Evolutionary conservation across 2,888 invertebrate species (phyloP).

Genomic region (Silvanus unidentatus): DNA sequence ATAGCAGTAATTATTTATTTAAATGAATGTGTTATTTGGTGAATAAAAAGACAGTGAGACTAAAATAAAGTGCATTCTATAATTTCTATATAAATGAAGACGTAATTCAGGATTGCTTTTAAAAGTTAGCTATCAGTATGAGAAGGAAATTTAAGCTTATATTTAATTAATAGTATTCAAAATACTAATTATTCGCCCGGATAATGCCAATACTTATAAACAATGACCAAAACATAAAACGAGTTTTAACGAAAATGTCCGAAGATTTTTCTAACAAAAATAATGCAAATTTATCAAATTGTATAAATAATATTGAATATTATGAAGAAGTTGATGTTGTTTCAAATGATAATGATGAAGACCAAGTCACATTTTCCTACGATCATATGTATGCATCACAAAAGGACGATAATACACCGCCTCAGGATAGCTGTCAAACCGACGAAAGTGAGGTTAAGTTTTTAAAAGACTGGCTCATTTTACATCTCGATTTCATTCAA

Average conservation of each 20-base stretch:
- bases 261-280: conserved; percentile 43
- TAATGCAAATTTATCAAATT: conserved; percentile 38
- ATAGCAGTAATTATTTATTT: too few species aligned
- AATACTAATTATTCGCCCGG: too few species aligned
- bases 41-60: too few species aligned
- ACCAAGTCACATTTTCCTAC: conserved; percentile 38
- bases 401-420: conserved; percentile 23
- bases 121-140: too few species aligned
- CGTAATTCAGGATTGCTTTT: too few species aligned
- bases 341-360: conserved; percentile 14
- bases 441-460: conserved; percentile 59
- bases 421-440: conserved; percentile 32
- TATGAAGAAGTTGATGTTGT: conserved; percentile 21
- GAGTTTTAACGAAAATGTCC: conserved; percentile 47
- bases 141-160: too few species aligned
- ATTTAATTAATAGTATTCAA: too few species aligned
- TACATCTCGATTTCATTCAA: conserved; percentile 83
- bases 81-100: too few species aligned
- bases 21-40: too few species aligned
- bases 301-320: conserved; percentile 31
- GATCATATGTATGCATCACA: conserved; percentile 68
- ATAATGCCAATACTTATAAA: conserved; percentile 29
- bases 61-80: too few species aligned
- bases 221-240: conserved; percentile 46
- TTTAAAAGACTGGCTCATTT: conserved; percentile 70